These are phyloP conservation scores for Lycopodina hypogea DNA, from an alignment of 37 sponge, comb jelly and placozoan species.

Conservation along the genomic window DNA sequence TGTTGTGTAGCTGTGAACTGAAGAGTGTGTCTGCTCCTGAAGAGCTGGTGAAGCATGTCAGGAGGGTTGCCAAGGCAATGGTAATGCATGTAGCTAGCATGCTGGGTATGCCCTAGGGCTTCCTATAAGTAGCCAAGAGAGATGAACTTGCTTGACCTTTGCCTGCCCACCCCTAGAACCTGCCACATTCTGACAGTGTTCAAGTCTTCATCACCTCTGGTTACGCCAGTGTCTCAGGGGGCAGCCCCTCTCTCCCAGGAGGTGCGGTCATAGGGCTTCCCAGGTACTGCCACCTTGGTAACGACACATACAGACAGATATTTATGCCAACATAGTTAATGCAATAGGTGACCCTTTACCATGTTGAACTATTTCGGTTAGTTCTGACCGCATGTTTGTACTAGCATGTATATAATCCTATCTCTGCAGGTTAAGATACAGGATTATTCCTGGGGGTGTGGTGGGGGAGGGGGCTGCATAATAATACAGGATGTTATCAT, in stretches of 20 bases:
- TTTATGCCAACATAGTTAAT: too few relatives aligned
- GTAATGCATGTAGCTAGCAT: conserved; percentile 9
- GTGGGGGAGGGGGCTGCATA: too few relatives aligned
- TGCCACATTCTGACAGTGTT: conserved; percentile 36
- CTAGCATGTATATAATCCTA: too few relatives aligned
- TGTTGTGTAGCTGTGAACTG: neutral
- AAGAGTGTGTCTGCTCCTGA: conserved; percentile 8
- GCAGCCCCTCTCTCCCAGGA: conserved; percentile 28
- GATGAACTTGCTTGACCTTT: neutral
- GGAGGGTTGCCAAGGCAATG: conserved; percentile 54
- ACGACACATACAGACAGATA: too few relatives aligned
- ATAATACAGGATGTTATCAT: too few relatives aligned
- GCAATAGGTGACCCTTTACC: too few relatives aligned
- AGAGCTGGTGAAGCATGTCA: conserved; percentile 46
- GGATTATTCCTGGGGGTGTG: too few relatives aligned
- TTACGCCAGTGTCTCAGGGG: conserved; percentile 33
- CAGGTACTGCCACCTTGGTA: too few relatives aligned
- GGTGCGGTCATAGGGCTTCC: conserved; percentile 69
- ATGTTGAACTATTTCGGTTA: too few relatives aligned
- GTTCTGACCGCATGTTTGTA: too few relatives aligned
- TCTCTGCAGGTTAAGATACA: too few relatives aligned
- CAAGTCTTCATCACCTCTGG: conserved; percentile 53
- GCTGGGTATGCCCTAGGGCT: neutral
- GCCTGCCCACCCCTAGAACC: conserved; percentile 20
- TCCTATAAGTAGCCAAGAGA: neutral